Percentiles rank a stretch among this genome's conserved stretches.
phyloP scores from a whole-genome alignment of 2,113 vertebrate species.

The Cottus gobio region DNA sequence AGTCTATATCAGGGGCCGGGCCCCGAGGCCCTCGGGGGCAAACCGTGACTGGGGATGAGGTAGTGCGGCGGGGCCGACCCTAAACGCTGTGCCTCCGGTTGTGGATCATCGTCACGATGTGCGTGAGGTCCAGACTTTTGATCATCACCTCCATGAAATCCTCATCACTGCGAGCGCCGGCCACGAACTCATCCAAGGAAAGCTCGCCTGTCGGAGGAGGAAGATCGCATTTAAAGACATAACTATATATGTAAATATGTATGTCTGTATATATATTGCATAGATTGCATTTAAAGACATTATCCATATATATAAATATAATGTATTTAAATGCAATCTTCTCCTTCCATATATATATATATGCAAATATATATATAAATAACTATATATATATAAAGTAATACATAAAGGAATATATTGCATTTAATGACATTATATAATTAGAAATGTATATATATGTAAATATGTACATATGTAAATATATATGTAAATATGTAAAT shows the following conservation, averaged over 20 bases:
- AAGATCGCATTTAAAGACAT: background rate
- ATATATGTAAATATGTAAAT: no score
- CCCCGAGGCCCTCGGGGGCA: constrained; percentile 10
- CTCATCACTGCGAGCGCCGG: constrained; percentile 87
- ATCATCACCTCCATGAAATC: constrained; percentile 95
- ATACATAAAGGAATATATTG: no score
- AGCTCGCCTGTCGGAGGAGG: constrained; percentile 84
- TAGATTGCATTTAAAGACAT: background rate
- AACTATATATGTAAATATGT: no score
- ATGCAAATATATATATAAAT: no score
- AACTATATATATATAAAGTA: no score
- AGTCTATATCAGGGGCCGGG: constrained; percentile 26
- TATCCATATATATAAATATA: background rate
- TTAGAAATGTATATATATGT: no score
- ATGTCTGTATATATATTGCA: no score
- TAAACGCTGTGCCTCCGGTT: constrained; percentile 87
- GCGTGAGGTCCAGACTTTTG: constrained; percentile 90
- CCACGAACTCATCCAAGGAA: constrained; percentile 91
- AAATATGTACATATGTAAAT: no score
- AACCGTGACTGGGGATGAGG: constrained; percentile 8
- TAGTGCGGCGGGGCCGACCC: background rate
- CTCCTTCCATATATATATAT: no score
- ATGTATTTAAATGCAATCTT: no score
- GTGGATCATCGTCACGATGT: constrained; percentile 92
- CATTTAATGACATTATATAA: no score